Evolutionary conservation across 2,797 vertebrate species (phyloP).

Genomic region (Acanthurus tractus): DNA sequence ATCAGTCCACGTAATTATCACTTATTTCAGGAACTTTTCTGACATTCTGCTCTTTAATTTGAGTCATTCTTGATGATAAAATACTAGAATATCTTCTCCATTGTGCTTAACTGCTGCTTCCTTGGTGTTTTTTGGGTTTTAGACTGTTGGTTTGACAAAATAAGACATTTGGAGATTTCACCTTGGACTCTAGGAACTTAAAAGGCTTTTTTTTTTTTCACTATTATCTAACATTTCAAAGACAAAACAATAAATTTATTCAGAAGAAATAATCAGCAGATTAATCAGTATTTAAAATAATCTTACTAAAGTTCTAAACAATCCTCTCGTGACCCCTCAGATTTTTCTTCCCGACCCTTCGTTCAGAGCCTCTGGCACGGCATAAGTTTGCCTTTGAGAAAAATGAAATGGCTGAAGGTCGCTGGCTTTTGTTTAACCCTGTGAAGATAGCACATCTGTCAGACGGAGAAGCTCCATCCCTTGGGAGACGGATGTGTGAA

Average conservation of each 20-base stretch:
- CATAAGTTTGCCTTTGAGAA: conserved; percentile 24
- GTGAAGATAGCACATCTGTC: conserved; percentile 60
- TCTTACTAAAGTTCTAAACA: not conserved
- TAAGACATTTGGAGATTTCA: not conserved
- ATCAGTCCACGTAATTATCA: too few species aligned
- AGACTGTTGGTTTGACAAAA: not conserved
- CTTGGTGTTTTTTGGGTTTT: not conserved
- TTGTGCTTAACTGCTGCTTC: not conserved
- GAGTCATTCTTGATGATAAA: too few species aligned
- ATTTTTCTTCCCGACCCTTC: not conserved
- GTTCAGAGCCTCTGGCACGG: not conserved
- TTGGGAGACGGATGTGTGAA: conserved; percentile 58
- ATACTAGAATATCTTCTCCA: too few species aligned
- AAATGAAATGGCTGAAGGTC: conserved; percentile 32
- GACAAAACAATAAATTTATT: not conserved
- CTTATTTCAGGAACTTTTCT: too few species aligned
- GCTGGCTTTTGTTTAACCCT: conserved; percentile 39
- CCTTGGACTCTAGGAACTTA: not conserved
- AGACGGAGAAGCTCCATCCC: conserved; percentile 49
- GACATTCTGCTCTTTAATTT: too few species aligned
- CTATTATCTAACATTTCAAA: not conserved
- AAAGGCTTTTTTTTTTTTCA: too few species aligned
- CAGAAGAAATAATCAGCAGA: not conserved
- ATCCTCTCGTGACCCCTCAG: not conserved
- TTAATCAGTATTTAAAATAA: not conserved